Conservation (phyloP, 2,888 invertebrate genomes). For the Diarsia dahlii region DNA sequence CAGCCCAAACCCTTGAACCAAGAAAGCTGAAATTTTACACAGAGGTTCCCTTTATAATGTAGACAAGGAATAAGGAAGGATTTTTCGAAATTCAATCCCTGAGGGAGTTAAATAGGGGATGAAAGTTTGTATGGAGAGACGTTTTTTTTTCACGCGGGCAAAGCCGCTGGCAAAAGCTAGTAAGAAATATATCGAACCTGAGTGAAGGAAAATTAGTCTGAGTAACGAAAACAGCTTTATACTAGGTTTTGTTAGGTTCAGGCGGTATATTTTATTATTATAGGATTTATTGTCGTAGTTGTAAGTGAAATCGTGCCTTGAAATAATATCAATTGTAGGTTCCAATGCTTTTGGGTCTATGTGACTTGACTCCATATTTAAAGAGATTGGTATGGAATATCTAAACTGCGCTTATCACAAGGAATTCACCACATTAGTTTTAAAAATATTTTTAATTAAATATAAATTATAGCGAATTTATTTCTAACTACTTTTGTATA, state of each 20-base stretch:
- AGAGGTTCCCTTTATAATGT: no score
- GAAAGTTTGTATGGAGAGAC: no score
- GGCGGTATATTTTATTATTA: conserved; percentile 12
- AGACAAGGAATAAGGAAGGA: no score
- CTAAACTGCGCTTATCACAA: background rate
- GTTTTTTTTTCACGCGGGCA: no score
- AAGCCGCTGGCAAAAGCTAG: no score
- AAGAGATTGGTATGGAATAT: no score
- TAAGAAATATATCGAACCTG: conserved; percentile 18
- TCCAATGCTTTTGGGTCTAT: background rate
- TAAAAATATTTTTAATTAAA: no score
- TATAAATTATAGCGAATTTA: background rate
- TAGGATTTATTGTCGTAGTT: conserved; percentile 24
- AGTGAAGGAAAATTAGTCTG: conserved; percentile 16
- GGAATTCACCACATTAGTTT: no score
- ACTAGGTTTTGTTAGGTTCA: background rate
- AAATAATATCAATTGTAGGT: conserved; percentile 9
- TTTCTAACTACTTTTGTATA: background rate
- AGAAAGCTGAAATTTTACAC: no score
- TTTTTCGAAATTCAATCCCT: no score
- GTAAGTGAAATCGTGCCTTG: conserved; percentile 3
- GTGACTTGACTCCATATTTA: background rate
- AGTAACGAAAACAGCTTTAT: conserved; percentile 8
- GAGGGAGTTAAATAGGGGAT: no score
- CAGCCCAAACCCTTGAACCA: no score